phyloP scores from a whole-genome alignment of 2,797 vertebrate genomes.

The Nyctalus aviator region DNA sequence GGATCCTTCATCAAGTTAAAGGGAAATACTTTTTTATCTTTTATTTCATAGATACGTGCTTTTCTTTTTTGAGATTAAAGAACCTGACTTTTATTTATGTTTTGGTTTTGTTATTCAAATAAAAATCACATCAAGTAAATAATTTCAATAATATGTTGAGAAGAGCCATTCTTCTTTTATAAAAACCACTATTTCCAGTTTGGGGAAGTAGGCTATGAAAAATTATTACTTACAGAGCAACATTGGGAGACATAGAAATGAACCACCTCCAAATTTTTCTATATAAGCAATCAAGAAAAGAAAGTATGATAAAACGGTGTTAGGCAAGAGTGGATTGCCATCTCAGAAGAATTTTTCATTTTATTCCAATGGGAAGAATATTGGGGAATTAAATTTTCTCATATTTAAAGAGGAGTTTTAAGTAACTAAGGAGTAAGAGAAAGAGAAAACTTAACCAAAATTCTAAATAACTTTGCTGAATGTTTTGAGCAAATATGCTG shows the following conservation, averaged over 20 bases:
- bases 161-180: constrained; percentile 8
- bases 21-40: not conserved
- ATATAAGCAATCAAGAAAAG: constrained; percentile 15
- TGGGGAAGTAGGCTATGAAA: not conserved
- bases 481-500: constrained; percentile 19
- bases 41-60: not conserved
- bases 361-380: not conserved
- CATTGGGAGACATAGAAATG: not conserved
- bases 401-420: not conserved
- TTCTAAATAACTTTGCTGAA: constrained; percentile 8
- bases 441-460: constrained; percentile 14
- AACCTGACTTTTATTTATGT: constrained; percentile 20
- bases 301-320: not conserved
- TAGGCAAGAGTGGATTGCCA: not conserved
- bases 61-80: constrained; percentile 18
- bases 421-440: not conserved
- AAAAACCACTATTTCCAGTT: not conserved
- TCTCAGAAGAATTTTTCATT: constrained; percentile 34
- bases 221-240: not conserved
- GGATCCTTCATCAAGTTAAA: not conserved
- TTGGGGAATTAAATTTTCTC: not conserved
- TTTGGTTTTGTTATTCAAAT: constrained; percentile 10
- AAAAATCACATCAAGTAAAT: constrained; percentile 6
- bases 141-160: not conserved
- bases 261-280: not conserved